Conservation (phyloP, 2,797 vertebrate species). For the Poecile montanus region DNA sequence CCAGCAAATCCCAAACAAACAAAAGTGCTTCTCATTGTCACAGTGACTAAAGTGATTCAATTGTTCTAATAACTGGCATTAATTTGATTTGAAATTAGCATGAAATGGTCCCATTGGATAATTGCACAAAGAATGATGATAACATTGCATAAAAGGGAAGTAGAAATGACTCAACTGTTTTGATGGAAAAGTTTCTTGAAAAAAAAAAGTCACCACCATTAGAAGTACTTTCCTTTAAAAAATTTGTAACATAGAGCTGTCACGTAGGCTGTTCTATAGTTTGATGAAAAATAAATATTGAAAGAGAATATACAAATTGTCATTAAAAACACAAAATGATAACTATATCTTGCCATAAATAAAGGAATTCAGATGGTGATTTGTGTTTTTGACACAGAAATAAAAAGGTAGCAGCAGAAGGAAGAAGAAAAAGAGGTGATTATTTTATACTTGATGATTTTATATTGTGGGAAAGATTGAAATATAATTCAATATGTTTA, state of each 20-base stretch:
- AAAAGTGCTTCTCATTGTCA: neutral
- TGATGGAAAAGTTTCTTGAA: accelerated
- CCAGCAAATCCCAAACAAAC: neutral
- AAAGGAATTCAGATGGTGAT: neutral
- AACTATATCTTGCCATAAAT: neutral
- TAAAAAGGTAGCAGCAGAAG: neutral
- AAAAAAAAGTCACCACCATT: accelerated
- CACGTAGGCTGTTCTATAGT: neutral
- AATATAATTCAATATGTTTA: neutral
- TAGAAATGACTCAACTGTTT: neutral
- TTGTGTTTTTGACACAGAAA: neutral
- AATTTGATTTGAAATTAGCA: neutral
- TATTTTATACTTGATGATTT: neutral
- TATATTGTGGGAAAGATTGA: neutral
- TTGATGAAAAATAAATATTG: neutral
- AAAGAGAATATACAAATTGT: neutral
- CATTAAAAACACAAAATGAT: neutral
- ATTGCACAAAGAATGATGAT: neutral
- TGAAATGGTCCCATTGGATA: neutral
- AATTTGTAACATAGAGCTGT: neutral
- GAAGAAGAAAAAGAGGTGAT: neutral
- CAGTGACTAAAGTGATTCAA: neutral
- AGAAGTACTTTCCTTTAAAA: neutral
- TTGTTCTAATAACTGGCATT: neutral
- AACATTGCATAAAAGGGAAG: neutral